These are phyloP conservation scores for Bothrops alternatus DNA, from an alignment of 2,797 vertebrate genomes.

Conservation along the genomic window DNA sequence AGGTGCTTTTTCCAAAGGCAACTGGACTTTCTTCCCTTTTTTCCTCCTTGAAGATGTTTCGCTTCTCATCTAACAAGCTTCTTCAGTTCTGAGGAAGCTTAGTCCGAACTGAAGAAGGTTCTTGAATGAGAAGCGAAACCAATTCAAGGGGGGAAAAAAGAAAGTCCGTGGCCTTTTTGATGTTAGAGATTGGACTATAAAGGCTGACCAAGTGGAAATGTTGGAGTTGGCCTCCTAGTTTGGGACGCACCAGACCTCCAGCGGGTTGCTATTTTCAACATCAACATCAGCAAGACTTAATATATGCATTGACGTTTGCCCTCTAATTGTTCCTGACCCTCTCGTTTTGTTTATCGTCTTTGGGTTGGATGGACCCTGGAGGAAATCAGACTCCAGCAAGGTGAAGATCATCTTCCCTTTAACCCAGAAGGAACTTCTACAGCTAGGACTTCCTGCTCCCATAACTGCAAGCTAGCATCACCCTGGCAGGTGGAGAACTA, in stretches of 20 bases:
- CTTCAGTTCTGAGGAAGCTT: no score
- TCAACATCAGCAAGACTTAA: not conserved
- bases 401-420: not conserved
- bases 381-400: not conserved
- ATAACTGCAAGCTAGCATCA: not conserved
- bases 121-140: not conserved
- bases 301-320: no score
- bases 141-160: not conserved
- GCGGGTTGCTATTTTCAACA: not conserved
- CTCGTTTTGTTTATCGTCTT: not conserved
- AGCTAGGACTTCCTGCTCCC: not conserved
- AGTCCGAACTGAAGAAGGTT: not conserved
- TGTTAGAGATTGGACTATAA: not conserved
- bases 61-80: no score
- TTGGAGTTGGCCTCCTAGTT: not conserved
- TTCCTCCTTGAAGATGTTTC: no score
- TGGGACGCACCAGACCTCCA: not conserved
- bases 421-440: not conserved
- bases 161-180: not conserved
- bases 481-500: not conserved
- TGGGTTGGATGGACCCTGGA: not conserved
- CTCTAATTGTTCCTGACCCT: not conserved
- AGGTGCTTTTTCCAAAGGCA: no score
- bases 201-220: not conserved
- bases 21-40: no score